phyloP scores from a whole-genome alignment of 2,888 invertebrate species.

The Lymantria monacha region DNA sequence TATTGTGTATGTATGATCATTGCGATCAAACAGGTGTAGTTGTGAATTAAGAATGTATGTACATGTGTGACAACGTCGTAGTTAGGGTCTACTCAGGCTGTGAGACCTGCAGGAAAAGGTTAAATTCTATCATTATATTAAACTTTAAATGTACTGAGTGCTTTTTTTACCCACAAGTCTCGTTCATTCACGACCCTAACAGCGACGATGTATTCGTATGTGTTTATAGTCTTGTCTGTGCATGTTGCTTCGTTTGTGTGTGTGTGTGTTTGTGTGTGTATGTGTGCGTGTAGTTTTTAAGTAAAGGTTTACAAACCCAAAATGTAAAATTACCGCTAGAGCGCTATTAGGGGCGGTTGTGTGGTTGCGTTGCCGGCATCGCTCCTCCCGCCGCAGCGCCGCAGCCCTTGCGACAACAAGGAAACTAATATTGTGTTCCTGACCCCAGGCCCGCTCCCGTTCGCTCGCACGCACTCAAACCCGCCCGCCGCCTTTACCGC shows the following conservation, averaged over 20 bases:
- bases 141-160: too few species aligned
- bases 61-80: constrained; percentile 15
- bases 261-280: constrained; percentile 27
- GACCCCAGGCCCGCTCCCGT: constrained; percentile 64
- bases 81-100: too few species aligned
- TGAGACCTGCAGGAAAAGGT: too few species aligned
- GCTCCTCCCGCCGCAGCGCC: constrained; percentile 78
- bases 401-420: constrained; percentile 83
- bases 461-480: constrained; percentile 57
- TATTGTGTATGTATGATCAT: constrained; percentile 29
- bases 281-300: constrained; percentile 62
- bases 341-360: constrained; percentile 78
- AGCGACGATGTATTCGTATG: too few species aligned
- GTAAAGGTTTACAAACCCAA: constrained; percentile 82
- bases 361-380: constrained; percentile 71
- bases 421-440: constrained; percentile 83
- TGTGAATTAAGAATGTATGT: constrained; percentile 31
- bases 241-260: constrained; percentile 12
- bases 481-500: constrained; percentile 53
- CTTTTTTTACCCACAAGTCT: too few species aligned
- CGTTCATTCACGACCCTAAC: too few species aligned
- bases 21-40: constrained; percentile 26
- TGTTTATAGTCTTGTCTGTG: constrained; percentile 11
- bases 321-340: constrained; percentile 81
- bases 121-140: too few species aligned